phyloP scores from a whole-genome alignment of 2,888 invertebrate species.

The Eutolmus rufibarbis region DNA sequence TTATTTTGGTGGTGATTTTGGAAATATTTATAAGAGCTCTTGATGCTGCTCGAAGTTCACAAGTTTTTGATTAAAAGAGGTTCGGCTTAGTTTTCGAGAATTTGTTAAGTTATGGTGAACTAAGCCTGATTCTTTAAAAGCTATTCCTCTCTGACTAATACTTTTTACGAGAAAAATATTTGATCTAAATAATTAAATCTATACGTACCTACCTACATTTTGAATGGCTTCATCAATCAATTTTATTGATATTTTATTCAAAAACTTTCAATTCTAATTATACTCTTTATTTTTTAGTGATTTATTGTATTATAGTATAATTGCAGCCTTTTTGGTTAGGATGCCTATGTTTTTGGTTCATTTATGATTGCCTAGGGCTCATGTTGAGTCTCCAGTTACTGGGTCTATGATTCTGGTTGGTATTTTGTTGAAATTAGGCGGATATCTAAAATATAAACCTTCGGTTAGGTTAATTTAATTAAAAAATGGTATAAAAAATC shows the following conservation, averaged over 20 bases:
- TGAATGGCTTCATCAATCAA: not conserved
- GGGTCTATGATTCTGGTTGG: conserved; percentile 80
- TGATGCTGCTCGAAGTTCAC: not conserved
- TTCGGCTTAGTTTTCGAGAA: not conserved
- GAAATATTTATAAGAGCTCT: not conserved
- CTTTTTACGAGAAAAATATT: no score
- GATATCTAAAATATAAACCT: no score
- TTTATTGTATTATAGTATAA: conserved; percentile 66
- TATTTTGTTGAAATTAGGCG: conserved; percentile 75
- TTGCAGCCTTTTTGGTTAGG: conserved; percentile 74
- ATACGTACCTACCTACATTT: not conserved
- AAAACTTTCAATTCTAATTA: not conserved
- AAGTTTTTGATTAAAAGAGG: not conserved
- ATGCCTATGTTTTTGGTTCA: conserved; percentile 75
- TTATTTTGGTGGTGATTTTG: not conserved
- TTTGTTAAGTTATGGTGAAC: not conserved
- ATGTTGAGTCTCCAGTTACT: conserved; percentile 76
- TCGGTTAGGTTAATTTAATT: no score
- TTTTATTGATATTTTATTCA: not conserved
- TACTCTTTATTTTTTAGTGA: conserved; percentile 56
- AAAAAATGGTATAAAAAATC: no score
- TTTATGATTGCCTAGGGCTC: conserved; percentile 76
- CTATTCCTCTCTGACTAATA: no score
- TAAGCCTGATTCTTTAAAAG: not conserved
- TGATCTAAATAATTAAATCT: no score